phyloP scores from a whole-genome alignment of 2,113 vertebrate genomes.

The Brienomyrus brachyistius region DNA sequence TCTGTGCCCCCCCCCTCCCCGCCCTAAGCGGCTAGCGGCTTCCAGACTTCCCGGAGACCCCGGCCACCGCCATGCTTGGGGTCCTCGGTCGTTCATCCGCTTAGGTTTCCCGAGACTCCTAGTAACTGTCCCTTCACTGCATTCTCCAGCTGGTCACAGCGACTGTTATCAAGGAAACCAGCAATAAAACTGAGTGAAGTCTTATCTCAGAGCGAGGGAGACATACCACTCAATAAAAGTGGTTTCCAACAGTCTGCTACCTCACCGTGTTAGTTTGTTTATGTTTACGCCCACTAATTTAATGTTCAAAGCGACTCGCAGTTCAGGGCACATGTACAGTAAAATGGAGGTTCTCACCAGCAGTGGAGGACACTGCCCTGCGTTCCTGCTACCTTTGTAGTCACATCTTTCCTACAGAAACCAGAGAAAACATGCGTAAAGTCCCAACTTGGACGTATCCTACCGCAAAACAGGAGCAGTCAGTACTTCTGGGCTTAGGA shows the following conservation, averaged over 20 bases:
- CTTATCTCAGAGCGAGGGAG: not conserved
- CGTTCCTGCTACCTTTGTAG: not conserved
- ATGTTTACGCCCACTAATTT: not conserved
- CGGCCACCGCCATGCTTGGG: not conserved
- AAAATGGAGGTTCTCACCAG: not conserved
- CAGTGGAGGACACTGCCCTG: not conserved
- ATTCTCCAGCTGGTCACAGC: not conserved
- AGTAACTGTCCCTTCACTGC: not conserved
- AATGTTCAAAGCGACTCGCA: not conserved
- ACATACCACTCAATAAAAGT: not conserved
- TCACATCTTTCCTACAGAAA: not conserved
- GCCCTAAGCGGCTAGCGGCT: constrained; percentile 6
- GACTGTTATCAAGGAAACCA: not conserved
- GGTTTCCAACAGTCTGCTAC: not conserved
- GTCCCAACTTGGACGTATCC: not conserved
- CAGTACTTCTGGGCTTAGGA: not conserved
- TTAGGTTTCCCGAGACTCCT: not conserved
- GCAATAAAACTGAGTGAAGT: constrained; percentile 6
- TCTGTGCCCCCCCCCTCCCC: constrained; percentile 32
- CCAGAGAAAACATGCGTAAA: not conserved
- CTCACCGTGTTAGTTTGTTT: not conserved
- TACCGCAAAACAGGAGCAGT: not conserved
- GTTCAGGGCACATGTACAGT: not conserved
- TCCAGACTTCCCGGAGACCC: constrained; percentile 21
- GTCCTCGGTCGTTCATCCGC: not conserved